Evolutionary conservation across 1,140 invertebrate species (phyloP).

Genomic region (Drosophila miranda): DNA sequence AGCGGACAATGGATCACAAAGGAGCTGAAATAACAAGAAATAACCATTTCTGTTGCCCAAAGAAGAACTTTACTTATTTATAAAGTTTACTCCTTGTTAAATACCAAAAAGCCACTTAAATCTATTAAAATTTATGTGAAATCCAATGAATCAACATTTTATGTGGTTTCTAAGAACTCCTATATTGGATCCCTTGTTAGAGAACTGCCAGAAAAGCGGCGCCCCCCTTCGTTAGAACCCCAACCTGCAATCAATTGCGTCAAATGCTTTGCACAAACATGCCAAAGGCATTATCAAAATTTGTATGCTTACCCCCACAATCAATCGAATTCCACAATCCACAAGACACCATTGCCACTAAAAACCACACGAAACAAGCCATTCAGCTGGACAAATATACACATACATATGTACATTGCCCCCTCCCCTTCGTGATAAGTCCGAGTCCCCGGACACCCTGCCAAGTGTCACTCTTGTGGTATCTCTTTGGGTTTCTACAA

Average conservation of each 20-base stretch:
- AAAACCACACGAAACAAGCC: constrained; percentile 7
- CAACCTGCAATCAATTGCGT: constrained; percentile 22
- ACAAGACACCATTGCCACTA: constrained; percentile 24
- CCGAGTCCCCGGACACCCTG: not conserved
- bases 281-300: constrained; percentile 42
- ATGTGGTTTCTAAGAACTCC: no score
- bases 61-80: no score
- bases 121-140: no score
- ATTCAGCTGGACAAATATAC: constrained; percentile 60
- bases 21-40: constrained; percentile 14
- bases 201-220: not conserved
- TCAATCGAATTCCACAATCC: constrained; percentile 47
- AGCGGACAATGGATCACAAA: constrained; percentile 30
- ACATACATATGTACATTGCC: not conserved
- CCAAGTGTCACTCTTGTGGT: constrained; percentile 14
- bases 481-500: not conserved
- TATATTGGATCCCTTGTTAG: not conserved
- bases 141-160: no score
- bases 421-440: constrained; percentile 6
- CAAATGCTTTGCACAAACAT: constrained; percentile 21
- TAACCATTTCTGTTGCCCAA: not conserved
- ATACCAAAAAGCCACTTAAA: no score
- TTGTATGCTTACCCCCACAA: constrained; percentile 51
- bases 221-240: not conserved
- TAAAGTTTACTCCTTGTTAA: no score